Percentiles rank a stretch among this genome's conserved stretches.
These are phyloP conservation scores for Palythoa grandis DNA, from an alignment of 92 coral and sea anemone species.

Conservation along the genomic window DNA sequence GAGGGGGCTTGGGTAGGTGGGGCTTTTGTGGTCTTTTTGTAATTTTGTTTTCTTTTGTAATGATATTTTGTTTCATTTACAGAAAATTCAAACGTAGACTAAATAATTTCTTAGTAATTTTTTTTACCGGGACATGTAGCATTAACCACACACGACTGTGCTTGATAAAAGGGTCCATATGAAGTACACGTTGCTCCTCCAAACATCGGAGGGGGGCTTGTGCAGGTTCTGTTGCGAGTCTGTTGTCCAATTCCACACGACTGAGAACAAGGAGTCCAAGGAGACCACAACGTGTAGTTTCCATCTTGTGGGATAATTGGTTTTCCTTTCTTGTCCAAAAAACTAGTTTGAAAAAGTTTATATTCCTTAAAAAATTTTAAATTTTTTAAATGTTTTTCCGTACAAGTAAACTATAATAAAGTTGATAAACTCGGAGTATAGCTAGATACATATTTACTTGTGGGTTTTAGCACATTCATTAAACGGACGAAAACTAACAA, in stretches of 20 bases:
- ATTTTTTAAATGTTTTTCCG: not conserved
- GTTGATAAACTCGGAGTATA: too few species aligned
- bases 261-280: slow-evolving; percentile 38
- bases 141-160: slow-evolving; percentile 35
- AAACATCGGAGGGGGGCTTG: slow-evolving; percentile 33
- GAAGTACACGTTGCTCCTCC: slow-evolving; percentile 34
- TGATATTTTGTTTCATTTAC: too few species aligned
- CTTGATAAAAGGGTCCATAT: slow-evolving; percentile 32
- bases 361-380: not conserved
- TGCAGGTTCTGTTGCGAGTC: slow-evolving; percentile 42
- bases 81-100: too few species aligned
- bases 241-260: slow-evolving; percentile 36
- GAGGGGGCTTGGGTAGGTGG: too few species aligned
- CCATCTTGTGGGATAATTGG: slow-evolving; percentile 34
- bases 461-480: too few species aligned
- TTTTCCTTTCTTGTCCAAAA: slow-evolving; percentile 11
- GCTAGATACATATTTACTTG: too few species aligned
- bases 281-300: slow-evolving; percentile 42
- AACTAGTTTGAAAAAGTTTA: slow-evolving; percentile 6
- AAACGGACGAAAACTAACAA: too few species aligned
- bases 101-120: not conserved
- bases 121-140: slow-evolving; percentile 21
- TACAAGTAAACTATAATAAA: too few species aligned
- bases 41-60: too few species aligned
- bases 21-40: too few species aligned